Evolutionary conservation across 2,113 vertebrate species (phyloP).

Genomic region (Monarcha castaneiventris): DNA sequence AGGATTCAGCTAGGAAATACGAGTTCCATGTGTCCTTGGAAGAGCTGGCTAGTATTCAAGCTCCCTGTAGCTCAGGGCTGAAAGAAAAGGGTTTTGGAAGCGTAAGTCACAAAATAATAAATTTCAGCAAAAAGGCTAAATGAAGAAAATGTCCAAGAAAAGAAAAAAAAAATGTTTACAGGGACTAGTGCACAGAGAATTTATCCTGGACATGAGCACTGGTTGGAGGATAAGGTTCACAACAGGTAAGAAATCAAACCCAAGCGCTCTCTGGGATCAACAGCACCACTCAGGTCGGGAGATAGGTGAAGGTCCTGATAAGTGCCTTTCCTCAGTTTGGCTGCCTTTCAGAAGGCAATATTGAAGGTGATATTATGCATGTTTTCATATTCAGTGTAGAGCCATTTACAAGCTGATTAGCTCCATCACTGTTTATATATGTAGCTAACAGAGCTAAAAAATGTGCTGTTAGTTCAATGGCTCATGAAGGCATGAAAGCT

Average conservation of each 20-base stretch:
- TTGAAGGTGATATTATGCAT: neutral
- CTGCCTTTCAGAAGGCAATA: neutral
- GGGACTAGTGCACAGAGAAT: neutral
- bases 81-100: slow-evolving; percentile 9
- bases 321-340: neutral
- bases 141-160: neutral
- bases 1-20: neutral
- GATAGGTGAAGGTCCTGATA: neutral
- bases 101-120: neutral
- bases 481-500: neutral
- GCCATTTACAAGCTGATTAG: neutral
- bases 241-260: neutral
- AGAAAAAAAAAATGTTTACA: neutral
- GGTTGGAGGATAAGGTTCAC: neutral
- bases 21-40: neutral
- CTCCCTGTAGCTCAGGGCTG: neutral
- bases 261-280: neutral
- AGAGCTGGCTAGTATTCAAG: neutral
- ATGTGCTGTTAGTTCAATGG: neutral
- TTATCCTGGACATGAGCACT: neutral
- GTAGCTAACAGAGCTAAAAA: slow-evolving; percentile 8
- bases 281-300: neutral
- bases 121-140: neutral
- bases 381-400: neutral
- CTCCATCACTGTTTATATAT: neutral